Conservation (phyloP, 2,797 vertebrate species). For the Sebastes iracundus region DNA sequence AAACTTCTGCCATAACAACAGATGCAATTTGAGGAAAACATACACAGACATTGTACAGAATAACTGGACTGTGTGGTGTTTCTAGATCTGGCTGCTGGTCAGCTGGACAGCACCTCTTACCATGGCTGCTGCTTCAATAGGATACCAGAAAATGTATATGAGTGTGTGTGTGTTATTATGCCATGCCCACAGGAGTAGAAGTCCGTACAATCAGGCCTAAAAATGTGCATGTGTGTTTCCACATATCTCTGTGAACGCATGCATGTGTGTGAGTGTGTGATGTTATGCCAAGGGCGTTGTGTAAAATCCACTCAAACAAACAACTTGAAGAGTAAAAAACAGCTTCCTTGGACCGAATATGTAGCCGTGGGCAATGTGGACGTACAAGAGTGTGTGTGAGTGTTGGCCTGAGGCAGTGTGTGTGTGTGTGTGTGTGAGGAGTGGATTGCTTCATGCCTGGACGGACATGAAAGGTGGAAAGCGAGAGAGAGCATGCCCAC, state of each 20-base stretch:
- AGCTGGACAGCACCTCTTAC: slow-evolving; percentile 25
- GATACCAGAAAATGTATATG: slow-evolving; percentile 14
- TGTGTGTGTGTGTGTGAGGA: slow-evolving; percentile 35
- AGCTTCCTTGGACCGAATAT: slow-evolving; percentile 72
- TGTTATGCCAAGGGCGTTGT: slow-evolving; percentile 64
- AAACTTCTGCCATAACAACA: slow-evolving; percentile 7
- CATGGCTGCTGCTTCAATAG: slow-evolving; percentile 28
- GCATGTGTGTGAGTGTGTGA: slow-evolving; percentile 24
- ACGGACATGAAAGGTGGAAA: slow-evolving; percentile 73
- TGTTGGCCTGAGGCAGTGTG: background rate
- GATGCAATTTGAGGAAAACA: slow-evolving; percentile 22
- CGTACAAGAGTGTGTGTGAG: slow-evolving; percentile 14
- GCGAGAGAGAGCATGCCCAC: slow-evolving; percentile 45
- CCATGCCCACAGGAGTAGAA: slow-evolving; percentile 52
- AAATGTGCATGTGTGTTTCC: slow-evolving; percentile 44
- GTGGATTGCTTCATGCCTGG: slow-evolving; percentile 75
- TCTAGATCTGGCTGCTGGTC: slow-evolving; percentile 34
- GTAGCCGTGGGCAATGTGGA: slow-evolving; percentile 68
- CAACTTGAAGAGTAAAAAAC: slow-evolving; percentile 74
- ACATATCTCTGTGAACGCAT: slow-evolving; percentile 43
- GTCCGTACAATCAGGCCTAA: slow-evolving; percentile 36
- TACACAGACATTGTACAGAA: background rate
- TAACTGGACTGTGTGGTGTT: slow-evolving; percentile 8
- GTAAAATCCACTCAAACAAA: slow-evolving; percentile 77
- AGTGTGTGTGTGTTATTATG: slow-evolving; percentile 14